Conservation (phyloP, 2,797 vertebrate genomes). For the Lacerta agilis region DNA sequence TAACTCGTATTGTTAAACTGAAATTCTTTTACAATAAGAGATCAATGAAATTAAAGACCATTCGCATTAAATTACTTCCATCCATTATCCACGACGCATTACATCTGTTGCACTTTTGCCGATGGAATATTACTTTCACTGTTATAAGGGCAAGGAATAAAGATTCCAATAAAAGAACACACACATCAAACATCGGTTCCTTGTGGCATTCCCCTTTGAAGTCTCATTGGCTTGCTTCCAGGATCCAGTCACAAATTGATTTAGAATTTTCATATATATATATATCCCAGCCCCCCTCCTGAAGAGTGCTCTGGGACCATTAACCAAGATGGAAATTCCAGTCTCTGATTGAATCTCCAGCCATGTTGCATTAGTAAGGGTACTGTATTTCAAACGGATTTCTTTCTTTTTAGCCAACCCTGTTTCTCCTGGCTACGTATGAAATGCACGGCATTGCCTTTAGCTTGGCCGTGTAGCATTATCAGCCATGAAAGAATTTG, state of each 20-base stretch:
- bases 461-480: neutral
- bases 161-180: constrained; percentile 71
- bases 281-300: neutral
- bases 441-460: neutral
- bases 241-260: constrained; percentile 53
- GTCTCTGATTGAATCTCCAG: constrained; percentile 25
- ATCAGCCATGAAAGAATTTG: constrained; percentile 16
- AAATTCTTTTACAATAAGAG: constrained; percentile 61
- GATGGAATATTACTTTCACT: constrained; percentile 58
- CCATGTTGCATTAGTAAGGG: neutral
- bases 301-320: constrained; percentile 39
- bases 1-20: constrained; percentile 65
- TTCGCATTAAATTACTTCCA: constrained; percentile 74
- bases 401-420: neutral
- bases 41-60: constrained; percentile 73
- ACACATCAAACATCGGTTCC: constrained; percentile 69
- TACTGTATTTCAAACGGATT: neutral
- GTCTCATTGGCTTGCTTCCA: constrained; percentile 61
- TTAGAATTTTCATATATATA: constrained; percentile 27
- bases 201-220: constrained; percentile 68
- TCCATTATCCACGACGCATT: constrained; percentile 66
- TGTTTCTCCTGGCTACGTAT: constrained; percentile 30
- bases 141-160: constrained; percentile 66
- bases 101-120: constrained; percentile 70
- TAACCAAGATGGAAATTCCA: constrained; percentile 33